A percentile compares a stretch with the other conserved stretches of the same genome.
These are phyloP conservation scores for Eupeodes latifasciatus DNA, from an alignment of 2,888 invertebrate genomes.

Conservation along the genomic window DNA sequence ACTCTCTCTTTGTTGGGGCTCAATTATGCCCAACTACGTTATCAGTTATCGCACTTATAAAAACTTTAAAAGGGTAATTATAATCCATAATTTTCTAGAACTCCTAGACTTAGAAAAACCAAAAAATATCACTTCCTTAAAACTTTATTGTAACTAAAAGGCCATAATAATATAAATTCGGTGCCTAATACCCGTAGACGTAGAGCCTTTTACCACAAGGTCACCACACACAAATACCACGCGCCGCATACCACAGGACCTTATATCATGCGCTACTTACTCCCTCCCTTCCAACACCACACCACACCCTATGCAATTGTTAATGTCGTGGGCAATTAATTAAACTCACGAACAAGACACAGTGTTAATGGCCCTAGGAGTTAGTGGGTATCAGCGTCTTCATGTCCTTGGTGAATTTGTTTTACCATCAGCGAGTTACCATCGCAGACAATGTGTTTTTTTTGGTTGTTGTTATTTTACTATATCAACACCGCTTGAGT, in stretches of 20 bases:
- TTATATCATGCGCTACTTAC: too few relatives aligned
- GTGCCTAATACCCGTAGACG: slow-evolving; percentile 7
- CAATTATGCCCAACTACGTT: neutral
- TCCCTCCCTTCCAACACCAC: too few relatives aligned
- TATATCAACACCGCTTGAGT: slow-evolving; percentile 50
- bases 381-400: neutral
- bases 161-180: neutral
- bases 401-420: slow-evolving; percentile 10
- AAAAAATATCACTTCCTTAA: neutral
- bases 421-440: neutral
- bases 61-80: slow-evolving; percentile 6
- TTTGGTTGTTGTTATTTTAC: slow-evolving; percentile 13
- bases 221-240: neutral
- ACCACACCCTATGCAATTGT: slow-evolving; percentile 35
- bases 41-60: neutral
- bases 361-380: slow-evolving; percentile 60
- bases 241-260: neutral
- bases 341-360: slow-evolving; percentile 57
- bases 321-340: slow-evolving; percentile 69
- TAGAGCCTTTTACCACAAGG: slow-evolving; percentile 20
- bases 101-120: neutral
- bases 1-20: too few relatives aligned
- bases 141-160: neutral
- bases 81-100: neutral
- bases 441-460: slow-evolving; percentile 19